Evolutionary conservation across 2,113 vertebrate species (phyloP).

Genomic region (Takifugu flavidus): DNA sequence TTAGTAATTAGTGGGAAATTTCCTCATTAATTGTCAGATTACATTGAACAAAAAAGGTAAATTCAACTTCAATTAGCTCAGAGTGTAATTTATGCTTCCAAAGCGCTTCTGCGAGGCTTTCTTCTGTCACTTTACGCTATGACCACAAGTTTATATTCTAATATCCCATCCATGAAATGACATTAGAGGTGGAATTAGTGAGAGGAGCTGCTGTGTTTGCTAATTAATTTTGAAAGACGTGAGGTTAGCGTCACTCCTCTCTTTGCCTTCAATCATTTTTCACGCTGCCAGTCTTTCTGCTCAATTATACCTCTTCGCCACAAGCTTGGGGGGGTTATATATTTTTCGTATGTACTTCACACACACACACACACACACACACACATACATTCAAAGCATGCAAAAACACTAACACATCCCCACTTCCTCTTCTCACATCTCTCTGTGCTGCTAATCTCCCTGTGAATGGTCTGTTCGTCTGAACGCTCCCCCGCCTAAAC

Average conservation of each 20-base stretch:
- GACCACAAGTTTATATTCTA: conserved; percentile 46
- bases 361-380: conserved; percentile 19
- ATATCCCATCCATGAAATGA: conserved; percentile 63
- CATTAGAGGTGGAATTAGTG: conserved; percentile 64
- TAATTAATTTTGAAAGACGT: conserved; percentile 72
- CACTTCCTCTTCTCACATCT: conserved; percentile 23
- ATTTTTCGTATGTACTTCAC: conserved; percentile 6
- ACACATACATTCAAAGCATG: conserved; percentile 4
- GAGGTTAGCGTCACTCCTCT: conserved; percentile 45
- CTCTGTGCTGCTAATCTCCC: conserved; percentile 61
- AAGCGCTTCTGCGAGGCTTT: conserved; percentile 50
- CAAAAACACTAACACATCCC: conserved; percentile 23
- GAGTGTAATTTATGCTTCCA: conserved; percentile 54
- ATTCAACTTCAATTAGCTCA: conserved; percentile 73
- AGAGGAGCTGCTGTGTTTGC: conserved; percentile 50
- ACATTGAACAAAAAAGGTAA: conserved; percentile 70
- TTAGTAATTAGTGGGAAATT: conserved; percentile 73
- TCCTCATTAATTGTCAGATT: conserved; percentile 70
- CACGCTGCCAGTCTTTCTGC: conserved; percentile 47
- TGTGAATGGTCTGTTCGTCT: conserved; percentile 63
- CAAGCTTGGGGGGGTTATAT: conserved; percentile 24
- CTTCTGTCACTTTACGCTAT: conserved; percentile 52
- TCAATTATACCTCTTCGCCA: conserved; percentile 51
- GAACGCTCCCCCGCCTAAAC: conserved; percentile 43
- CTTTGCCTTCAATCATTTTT: conserved; percentile 51